Evolutionary conservation across 1,140 invertebrate genomes (phyloP).

Genomic region (Pseudachorutes palmiensis): DNA sequence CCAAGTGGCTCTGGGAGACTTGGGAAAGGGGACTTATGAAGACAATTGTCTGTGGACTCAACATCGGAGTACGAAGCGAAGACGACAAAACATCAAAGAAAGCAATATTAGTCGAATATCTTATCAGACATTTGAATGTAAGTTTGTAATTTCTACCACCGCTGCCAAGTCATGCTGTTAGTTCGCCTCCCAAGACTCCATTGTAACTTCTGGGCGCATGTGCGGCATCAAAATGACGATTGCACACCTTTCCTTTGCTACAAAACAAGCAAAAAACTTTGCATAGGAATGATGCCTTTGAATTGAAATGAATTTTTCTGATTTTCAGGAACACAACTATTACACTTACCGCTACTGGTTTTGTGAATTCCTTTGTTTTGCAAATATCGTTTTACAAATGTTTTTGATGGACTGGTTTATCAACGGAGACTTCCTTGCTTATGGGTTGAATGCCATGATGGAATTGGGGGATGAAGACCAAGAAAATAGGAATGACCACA

Average conservation of each 20-base stretch:
- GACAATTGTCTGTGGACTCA: slow-evolving; percentile 74
- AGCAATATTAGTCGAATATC: slow-evolving; percentile 66
- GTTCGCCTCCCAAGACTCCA: too few relatives aligned
- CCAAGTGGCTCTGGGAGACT: slow-evolving; percentile 84
- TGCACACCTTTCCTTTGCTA: too few relatives aligned
- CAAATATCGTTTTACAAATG: slow-evolving; percentile 77
- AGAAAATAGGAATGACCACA: slow-evolving; percentile 72
- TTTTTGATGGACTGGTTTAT: slow-evolving; percentile 87
- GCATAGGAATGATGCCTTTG: not conserved
- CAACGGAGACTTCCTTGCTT: slow-evolving; percentile 79
- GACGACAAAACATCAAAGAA: slow-evolving; percentile 71
- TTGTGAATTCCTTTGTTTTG: slow-evolving; percentile 69
- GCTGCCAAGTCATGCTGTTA: too few relatives aligned
- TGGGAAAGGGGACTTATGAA: slow-evolving; percentile 71
- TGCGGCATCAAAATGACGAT: too few relatives aligned
- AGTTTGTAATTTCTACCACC: too few relatives aligned
- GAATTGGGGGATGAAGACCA: slow-evolving; percentile 66
- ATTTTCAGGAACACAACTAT: slow-evolving; percentile 62
- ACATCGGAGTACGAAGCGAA: slow-evolving; percentile 53
- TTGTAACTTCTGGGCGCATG: too few relatives aligned
- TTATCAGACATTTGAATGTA: slow-evolving; percentile 68
- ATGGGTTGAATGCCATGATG: slow-evolving; percentile 63
- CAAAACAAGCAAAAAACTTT: too few relatives aligned
- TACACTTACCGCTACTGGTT: slow-evolving; percentile 74
- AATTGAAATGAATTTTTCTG: slow-evolving; percentile 10